Evolutionary conservation across 1,140 invertebrate species (phyloP).

Genomic region (Halictus rubicundus): DNA sequence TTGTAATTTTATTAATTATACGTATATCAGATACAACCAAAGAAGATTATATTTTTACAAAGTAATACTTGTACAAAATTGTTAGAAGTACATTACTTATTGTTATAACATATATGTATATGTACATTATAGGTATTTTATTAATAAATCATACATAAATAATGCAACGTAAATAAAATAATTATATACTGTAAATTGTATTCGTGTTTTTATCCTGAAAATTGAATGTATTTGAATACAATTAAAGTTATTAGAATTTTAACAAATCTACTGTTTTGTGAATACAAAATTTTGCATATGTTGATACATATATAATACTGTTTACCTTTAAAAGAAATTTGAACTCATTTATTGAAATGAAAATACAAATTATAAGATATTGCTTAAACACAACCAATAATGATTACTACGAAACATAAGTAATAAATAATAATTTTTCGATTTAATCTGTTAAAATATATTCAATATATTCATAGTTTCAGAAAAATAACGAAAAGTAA

Average conservation of each 20-base stretch:
- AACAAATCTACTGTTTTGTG: constrained; percentile 7
- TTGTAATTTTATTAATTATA: constrained; percentile 19
- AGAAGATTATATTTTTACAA: constrained; percentile 8
- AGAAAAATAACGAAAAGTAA: constrained; percentile 3
- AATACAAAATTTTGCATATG: constrained; percentile 10
- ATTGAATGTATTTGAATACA: constrained; percentile 1
- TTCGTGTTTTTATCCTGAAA: constrained; percentile 16
- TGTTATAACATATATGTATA: background rate
- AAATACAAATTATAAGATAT: background rate
- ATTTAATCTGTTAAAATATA: background rate
- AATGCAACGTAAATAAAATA: constrained; percentile 1
- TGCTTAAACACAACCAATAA: constrained; percentile 22
- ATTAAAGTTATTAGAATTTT: constrained; percentile 2
- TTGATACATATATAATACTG: background rate
- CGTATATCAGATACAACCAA: background rate
- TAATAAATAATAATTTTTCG: background rate
- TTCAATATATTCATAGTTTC: background rate
- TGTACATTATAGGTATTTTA: constrained; percentile 9
- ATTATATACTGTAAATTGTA: background rate
- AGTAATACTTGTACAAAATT: background rate
- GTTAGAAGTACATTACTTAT: background rate
- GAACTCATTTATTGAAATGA: background rate
- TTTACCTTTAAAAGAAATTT: constrained; percentile 6
- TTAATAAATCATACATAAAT: constrained; percentile 5
- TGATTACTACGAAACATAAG: background rate